Conservation (phyloP, 92 coral and sea anemone species). For the Palythoa grandis region DNA sequence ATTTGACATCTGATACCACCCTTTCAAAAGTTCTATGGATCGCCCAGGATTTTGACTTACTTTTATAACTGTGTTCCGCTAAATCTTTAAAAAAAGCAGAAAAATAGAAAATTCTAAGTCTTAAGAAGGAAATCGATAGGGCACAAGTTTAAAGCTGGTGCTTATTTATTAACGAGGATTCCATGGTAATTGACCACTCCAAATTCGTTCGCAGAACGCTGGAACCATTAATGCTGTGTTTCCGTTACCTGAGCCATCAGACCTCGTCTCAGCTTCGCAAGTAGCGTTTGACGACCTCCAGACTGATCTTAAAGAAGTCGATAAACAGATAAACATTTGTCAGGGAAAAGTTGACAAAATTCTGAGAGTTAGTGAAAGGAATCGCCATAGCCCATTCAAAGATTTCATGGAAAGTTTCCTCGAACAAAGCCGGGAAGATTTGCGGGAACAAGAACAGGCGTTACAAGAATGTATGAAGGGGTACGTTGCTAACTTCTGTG, state of each 20-base stretch:
- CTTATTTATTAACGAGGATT: neutral
- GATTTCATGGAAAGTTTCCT: conserved; percentile 72
- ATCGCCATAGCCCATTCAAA: conserved; percentile 58
- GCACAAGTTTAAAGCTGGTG: conserved; percentile 46
- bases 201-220: conserved; percentile 62
- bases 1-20: no score
- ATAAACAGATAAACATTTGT: conserved; percentile 62
- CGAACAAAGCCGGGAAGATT: conserved; percentile 71
- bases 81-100: no score
- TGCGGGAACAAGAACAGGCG: conserved; percentile 74
- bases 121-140: no score
- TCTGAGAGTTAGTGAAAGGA: conserved; percentile 54
- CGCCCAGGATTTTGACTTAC: no score
- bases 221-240: conserved; percentile 79
- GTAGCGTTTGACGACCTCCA: conserved; percentile 81
- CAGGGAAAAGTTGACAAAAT: conserved; percentile 72
- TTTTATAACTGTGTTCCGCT: no score
- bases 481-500: conserved; percentile 39
- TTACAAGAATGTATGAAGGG: conserved; percentile 72
- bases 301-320: conserved; percentile 65
- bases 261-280: conserved; percentile 80
- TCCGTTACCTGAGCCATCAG: conserved; percentile 86
- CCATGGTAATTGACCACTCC: neutral
- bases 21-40: no score
- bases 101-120: neutral